Conservation (phyloP, 2,888 invertebrate genomes). For the Habrosyne pyritoides region DNA sequence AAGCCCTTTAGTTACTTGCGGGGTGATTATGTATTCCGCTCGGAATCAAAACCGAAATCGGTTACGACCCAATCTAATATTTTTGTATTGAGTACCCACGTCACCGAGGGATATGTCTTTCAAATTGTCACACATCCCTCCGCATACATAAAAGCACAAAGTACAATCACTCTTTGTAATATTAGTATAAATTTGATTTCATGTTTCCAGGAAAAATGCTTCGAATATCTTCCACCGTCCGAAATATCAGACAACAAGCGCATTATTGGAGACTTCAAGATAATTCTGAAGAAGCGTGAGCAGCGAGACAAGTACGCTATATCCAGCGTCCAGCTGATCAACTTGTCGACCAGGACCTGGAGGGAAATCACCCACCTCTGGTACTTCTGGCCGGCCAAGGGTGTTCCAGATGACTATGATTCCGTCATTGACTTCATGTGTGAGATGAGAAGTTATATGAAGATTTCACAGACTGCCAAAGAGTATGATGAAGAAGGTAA, state of each 20-base stretch:
- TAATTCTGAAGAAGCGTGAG: constrained; percentile 94
- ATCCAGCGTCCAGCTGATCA: constrained; percentile 92
- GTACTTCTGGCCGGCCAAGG: constrained; percentile 97
- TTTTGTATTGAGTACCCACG: too few species aligned
- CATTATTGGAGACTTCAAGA: constrained; percentile 93
- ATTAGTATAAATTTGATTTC: too few species aligned
- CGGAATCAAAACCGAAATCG: too few species aligned
- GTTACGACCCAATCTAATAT: too few species aligned
- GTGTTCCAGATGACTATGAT: constrained; percentile 92
- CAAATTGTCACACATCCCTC: too few species aligned
- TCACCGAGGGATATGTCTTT: too few species aligned
- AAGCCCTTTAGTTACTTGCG: too few species aligned
- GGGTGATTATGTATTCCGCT: too few species aligned
- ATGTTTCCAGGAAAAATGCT: constrained; percentile 90
- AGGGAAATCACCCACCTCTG: constrained; percentile 95
- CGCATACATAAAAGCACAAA: too few species aligned
- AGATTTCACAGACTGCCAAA: constrained; percentile 76
- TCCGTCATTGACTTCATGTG: constrained; percentile 94
- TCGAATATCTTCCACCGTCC: constrained; percentile 95
- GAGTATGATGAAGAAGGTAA: constrained; percentile 80
- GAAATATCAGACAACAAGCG: constrained; percentile 95
- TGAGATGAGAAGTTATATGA: constrained; percentile 88
- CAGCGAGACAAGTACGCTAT: constrained; percentile 96
- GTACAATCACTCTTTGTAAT: too few species aligned
- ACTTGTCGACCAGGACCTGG: constrained; percentile 91